A percentile compares a stretch with the other conserved stretches of the same genome.
Evolutionary conservation across 2,797 vertebrate species (phyloP).

Genomic region (Eleutherodactylus coqui): DNA sequence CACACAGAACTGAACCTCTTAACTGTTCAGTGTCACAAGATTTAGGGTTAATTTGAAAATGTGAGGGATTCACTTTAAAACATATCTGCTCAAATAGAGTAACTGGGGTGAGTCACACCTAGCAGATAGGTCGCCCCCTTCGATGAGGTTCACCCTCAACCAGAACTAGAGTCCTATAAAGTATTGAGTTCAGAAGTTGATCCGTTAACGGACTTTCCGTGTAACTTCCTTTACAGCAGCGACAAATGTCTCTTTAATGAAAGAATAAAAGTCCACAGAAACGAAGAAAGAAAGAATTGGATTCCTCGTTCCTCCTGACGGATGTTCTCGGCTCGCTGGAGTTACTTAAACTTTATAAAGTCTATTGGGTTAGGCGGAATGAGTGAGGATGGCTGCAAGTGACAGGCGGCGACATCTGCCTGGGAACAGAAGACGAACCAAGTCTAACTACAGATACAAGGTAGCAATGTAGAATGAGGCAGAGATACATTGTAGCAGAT

Average conservation of each 20-base stretch:
- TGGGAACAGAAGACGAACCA: background rate
- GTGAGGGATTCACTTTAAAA: too few species aligned
- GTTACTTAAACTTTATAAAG: conserved; percentile 7
- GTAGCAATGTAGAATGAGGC: background rate
- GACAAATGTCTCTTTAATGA: background rate
- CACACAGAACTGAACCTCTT: too few species aligned
- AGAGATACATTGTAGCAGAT: conserved; percentile 8
- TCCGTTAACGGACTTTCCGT: conserved; percentile 23
- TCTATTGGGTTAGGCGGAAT: conserved; percentile 3
- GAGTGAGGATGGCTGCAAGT: background rate
- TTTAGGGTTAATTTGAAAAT: too few species aligned
- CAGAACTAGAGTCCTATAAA: background rate
- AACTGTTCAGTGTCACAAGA: too few species aligned
- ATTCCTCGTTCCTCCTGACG: background rate
- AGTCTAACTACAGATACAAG: background rate
- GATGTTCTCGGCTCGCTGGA: background rate
- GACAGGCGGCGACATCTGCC: background rate
- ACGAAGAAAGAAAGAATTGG: background rate
- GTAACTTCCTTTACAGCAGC: background rate
- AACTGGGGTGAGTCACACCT: background rate
- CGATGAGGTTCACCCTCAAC: background rate
- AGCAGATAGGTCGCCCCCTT: background rate
- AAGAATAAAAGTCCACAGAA: background rate
- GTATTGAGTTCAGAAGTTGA: background rate
- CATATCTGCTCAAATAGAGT: too few species aligned